Evolutionary conservation across 2,888 invertebrate species (phyloP).

Genomic region (Mesorhabditis spiculigera): DNA sequence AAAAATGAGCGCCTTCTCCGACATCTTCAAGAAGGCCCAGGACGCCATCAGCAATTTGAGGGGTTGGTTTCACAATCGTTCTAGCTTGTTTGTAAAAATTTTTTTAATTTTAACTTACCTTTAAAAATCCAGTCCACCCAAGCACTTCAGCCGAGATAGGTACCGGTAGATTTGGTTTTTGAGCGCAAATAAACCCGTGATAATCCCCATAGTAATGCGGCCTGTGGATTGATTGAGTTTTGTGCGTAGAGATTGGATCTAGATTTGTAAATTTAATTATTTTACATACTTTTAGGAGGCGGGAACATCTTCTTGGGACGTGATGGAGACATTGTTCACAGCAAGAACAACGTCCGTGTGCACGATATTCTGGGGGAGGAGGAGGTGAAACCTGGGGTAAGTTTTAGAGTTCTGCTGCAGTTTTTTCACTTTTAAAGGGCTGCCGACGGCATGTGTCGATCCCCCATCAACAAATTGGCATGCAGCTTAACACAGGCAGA

Average conservation of each 20-base stretch:
- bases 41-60: slow-evolving; percentile 49
- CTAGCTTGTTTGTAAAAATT: background rate
- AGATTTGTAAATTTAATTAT: background rate
- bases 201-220: no score
- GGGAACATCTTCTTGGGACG: slow-evolving; percentile 54
- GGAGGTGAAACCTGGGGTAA: slow-evolving; percentile 14
- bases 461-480: no score
- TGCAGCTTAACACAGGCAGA: no score
- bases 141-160: no score
- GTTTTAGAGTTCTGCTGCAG: background rate
- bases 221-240: no score
- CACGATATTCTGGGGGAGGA: slow-evolving; percentile 72
- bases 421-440: no score
- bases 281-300: slow-evolving; percentile 27
- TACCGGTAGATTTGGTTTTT: no score
- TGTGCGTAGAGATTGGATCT: no score
- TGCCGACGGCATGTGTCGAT: no score
- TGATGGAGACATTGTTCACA: slow-evolving; percentile 65
- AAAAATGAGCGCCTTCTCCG: slow-evolving; percentile 36
- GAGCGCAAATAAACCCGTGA: no score
- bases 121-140: no score
- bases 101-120: no score
- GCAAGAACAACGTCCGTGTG: slow-evolving; percentile 93
- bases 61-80: slow-evolving; percentile 20
- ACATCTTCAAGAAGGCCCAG: slow-evolving; percentile 50